Conservation (phyloP, 2,113 vertebrate genomes). For the Serilophus lunatus region DNA sequence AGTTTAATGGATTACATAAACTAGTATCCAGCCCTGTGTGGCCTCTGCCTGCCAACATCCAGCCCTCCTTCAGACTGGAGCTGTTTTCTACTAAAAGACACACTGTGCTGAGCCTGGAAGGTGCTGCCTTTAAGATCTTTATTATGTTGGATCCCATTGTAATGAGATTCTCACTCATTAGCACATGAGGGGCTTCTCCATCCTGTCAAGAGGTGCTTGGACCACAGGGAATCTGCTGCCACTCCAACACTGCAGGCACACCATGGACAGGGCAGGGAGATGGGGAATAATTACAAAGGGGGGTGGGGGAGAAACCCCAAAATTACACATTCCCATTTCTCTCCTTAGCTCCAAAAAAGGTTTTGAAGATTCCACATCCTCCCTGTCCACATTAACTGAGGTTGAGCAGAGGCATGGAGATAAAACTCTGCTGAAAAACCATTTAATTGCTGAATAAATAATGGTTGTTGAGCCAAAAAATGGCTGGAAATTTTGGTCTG, state of each 20-base stretch:
- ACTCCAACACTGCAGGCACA: rapidly evolving
- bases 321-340: not conserved
- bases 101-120: not conserved
- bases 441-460: not conserved
- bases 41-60: not conserved
- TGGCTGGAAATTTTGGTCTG: not conserved
- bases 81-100: not conserved
- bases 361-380: not conserved
- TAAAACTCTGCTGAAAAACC: not conserved
- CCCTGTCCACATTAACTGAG: not conserved
- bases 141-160: not conserved
- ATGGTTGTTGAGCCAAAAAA: not conserved
- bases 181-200: not conserved
- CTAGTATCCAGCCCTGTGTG: not conserved
- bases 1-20: constrained; percentile 5
- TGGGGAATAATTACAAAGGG: not conserved
- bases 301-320: too few relatives aligned
- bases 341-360: not conserved
- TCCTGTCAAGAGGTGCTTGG: not conserved
- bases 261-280: not conserved
- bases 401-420: not conserved
- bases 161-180: rapidly evolving
- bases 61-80: not conserved
- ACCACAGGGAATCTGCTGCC: not conserved
- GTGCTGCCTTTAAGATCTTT: not conserved